Percentiles rank a stretch among this genome's conserved stretches.
phyloP scores from a whole-genome alignment of 2,888 invertebrate genomes.

The Steinernema carpocapsae region DNA sequence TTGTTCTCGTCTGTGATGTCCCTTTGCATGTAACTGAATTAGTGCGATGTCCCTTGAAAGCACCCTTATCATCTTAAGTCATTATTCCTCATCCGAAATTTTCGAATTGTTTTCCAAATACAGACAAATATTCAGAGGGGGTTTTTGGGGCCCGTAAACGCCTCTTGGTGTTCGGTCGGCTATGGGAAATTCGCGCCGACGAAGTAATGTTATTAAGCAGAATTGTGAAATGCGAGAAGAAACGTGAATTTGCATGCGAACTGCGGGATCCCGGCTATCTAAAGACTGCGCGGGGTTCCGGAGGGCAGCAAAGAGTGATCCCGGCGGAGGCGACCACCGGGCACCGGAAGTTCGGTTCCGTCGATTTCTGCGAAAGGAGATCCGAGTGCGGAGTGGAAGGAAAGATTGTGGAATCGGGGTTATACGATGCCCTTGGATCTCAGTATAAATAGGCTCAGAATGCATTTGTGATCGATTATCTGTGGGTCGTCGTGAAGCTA shows the following conservation, averaged over 20 bases:
- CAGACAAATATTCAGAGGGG: too few species aligned
- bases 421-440: neutral
- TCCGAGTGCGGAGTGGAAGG: neutral
- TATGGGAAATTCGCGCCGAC: neutral
- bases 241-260: neutral
- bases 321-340: neutral
- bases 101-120: too few species aligned
- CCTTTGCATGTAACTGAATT: too few species aligned
- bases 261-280: neutral
- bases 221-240: neutral
- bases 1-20: too few species aligned
- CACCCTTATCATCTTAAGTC: too few species aligned
- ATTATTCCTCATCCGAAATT: too few species aligned
- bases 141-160: too few species aligned
- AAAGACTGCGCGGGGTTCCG: neutral
- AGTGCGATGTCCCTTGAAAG: too few species aligned
- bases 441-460: neutral
- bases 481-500: neutral
- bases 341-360: constrained; percentile 17
- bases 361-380: too few species aligned
- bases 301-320: neutral
- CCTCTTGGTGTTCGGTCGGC: too few species aligned
- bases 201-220: neutral
- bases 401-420: neutral
- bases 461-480: constrained; percentile 7